Evolutionary conservation across 2,797 vertebrate species (phyloP), one percentile per base, ranked within the genome.

Genomic region (Podarcis siculus): DNA sequence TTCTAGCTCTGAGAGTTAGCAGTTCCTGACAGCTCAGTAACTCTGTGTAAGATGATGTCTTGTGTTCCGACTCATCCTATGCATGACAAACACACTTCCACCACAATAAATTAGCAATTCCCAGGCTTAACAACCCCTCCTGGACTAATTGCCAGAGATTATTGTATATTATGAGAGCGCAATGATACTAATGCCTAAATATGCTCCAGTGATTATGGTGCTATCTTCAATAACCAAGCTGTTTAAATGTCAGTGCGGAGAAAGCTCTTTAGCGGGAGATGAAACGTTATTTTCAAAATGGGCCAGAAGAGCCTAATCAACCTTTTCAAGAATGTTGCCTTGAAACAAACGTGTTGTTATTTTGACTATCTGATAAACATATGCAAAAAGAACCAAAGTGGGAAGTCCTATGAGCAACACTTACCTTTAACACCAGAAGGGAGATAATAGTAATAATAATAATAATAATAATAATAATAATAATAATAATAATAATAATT

Each of bases 91-190:
- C 92, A 94, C 30, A 89, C 94, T 95, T 95, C 93, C 83, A 92
- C 94, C 93, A 90, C 92, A 93, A 95, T 95, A 95, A 95, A 95
- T 95, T 94, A 96, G 93, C 94, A 92, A 95, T 94, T 95, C 92
- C 92, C 93, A 94, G 93, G 92, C 93, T 95, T 96, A 95, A 96
- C 92, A 93, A 93, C 95, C 92, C 95, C 95, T 95, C 95, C 72
- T 91, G 95, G 95, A 96, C 95, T 96, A 96, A 96, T 95, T 96
- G 95, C 94, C 92, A 94, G 93, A 96, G 94, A 96, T 95, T 95
- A 96, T 91, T 95, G 95, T 95, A 95, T 95, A 96, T 95, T 95
- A 95, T 92, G 94, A 94, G 95, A 95, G 90, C 90, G 94, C 93
- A 94, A 95, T 94, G 93, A 94, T 92, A 95, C 95, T 95, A 96